Evolutionary conservation across 2,113 vertebrate species (phyloP).

Genomic region (Toxotes chatareus): DNA sequence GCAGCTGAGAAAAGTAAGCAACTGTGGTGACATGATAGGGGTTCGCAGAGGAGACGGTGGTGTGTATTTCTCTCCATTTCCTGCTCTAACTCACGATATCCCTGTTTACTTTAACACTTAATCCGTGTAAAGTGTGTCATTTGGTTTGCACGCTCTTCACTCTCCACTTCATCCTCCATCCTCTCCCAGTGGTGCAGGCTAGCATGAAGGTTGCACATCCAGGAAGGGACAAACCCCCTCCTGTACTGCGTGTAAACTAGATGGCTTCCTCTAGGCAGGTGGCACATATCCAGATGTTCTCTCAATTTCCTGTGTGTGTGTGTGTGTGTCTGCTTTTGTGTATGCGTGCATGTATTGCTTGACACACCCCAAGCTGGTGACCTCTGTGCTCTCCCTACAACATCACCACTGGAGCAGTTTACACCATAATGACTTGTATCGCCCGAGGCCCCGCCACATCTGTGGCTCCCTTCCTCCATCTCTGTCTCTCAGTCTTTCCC

Average conservation of each 20-base stretch:
- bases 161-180: constrained; percentile 77
- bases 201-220: constrained; percentile 81
- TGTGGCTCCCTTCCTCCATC: constrained; percentile 80
- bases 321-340: constrained; percentile 55
- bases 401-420: constrained; percentile 82
- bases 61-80: constrained; percentile 71
- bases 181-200: constrained; percentile 77
- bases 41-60: constrained; percentile 42
- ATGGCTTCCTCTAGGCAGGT: constrained; percentile 85
- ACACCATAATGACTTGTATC: constrained; percentile 85
- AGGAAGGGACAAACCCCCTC: constrained; percentile 78
- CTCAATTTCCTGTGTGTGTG: constrained; percentile 75
- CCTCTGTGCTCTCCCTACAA: constrained; percentile 76
- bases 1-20: constrained; percentile 66
- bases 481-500: constrained; percentile 73
- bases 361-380: constrained; percentile 76
- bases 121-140: constrained; percentile 80
- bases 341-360: constrained; percentile 71
- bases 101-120: constrained; percentile 80
- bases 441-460: constrained; percentile 84
- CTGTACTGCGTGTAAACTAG: constrained; percentile 80
- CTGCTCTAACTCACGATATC: constrained; percentile 67
- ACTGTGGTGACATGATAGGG: constrained; percentile 69
- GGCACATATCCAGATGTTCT: constrained; percentile 84
- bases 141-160: constrained; percentile 81